phyloP scores from a whole-genome alignment of 2,113 vertebrate species.

The Stigmatopora argus region DNA sequence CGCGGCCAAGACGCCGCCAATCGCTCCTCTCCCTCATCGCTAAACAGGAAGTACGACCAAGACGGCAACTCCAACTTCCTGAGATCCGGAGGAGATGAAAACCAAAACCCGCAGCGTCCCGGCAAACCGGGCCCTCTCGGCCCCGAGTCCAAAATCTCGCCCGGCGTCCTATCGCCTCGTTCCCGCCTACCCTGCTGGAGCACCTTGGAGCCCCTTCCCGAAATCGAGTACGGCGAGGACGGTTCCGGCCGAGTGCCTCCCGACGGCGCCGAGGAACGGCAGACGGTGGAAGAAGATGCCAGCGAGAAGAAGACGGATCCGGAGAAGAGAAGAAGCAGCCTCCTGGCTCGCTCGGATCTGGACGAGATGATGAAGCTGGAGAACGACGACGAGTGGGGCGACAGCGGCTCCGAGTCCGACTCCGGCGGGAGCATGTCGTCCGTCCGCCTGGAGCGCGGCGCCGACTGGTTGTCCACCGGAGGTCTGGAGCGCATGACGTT shows the following conservation, averaged over 20 bases:
- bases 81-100: slow-evolving; percentile 74
- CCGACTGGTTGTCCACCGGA: slow-evolving; percentile 39
- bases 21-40: slow-evolving; percentile 32
- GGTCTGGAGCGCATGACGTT: slow-evolving; percentile 61
- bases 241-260: slow-evolving; percentile 78
- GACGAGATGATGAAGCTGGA: slow-evolving; percentile 41
- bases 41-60: slow-evolving; percentile 67
- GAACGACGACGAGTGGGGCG: slow-evolving; percentile 56
- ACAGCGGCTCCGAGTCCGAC: slow-evolving; percentile 82
- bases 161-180: slow-evolving; percentile 50
- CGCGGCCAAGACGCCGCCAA: slow-evolving; percentile 17
- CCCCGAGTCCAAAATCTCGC: slow-evolving; percentile 33
- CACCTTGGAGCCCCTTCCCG: slow-evolving; percentile 67
- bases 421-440: slow-evolving; percentile 76
- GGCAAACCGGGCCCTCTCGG: slow-evolving; percentile 47
- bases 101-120: slow-evolving; percentile 73
- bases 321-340: slow-evolving; percentile 40
- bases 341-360: slow-evolving; percentile 48
- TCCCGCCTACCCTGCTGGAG: slow-evolving; percentile 69
- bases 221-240: slow-evolving; percentile 67
- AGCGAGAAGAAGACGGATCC: slow-evolving; percentile 15
- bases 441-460: slow-evolving; percentile 69
- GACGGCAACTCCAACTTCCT: slow-evolving; percentile 92
- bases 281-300: slow-evolving; percentile 58
- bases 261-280: slow-evolving; percentile 78